Evolutionary conservation across 2,797 vertebrate genomes (phyloP), one percentile per base, ranked within the genome.

Genomic region (Periparus ater): DNA sequence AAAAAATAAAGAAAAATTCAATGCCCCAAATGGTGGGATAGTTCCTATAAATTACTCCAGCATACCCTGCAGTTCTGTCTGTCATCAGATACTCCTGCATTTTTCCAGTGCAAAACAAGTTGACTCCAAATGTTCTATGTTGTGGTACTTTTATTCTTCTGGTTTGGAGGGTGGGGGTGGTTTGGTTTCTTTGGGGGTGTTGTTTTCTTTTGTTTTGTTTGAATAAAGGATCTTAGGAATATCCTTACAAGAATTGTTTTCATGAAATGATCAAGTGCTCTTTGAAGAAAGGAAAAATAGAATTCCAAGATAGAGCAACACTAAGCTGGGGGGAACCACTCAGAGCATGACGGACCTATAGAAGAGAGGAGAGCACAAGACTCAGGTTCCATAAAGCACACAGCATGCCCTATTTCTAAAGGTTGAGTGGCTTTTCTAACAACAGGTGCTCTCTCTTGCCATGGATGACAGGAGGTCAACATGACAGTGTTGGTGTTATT

Each of bases 21-120:
- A 18, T 10, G 10, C 2, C 18, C 4, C 0, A 27, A 60, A 0
- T 23, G 50, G 30, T 45, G 50, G 45, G 34, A 40, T 9, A 7
- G 29, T 45, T 85, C 45, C 55, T 67, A 9, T 20, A 48, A 32
- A 47, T 30, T 53, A 78, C 30, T 80, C 44, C 44, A 71, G 48
- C 38, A 68, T 18, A 61, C 20, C 5, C 29, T 57, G 23, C 68
- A 26, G 12, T 32, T 63, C 53, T 44, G 30, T 26, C 36, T 66
- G 54, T 40, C 54, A 68, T 51, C 47, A 80, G 51, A 83, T 45
- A 32, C 10, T 54, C 32, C 65, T 77, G 27, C 29, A 54, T 27
- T 54, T 83, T 62, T 87, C 34, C 30, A 68, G 17, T 34, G n/a
- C 34, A 75, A 51, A 26, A 32, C 25, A 75, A 44, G 30, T 6